Conservation (phyloP, 2,797 vertebrate species). For the Oceanodroma leucorhoa region DNA sequence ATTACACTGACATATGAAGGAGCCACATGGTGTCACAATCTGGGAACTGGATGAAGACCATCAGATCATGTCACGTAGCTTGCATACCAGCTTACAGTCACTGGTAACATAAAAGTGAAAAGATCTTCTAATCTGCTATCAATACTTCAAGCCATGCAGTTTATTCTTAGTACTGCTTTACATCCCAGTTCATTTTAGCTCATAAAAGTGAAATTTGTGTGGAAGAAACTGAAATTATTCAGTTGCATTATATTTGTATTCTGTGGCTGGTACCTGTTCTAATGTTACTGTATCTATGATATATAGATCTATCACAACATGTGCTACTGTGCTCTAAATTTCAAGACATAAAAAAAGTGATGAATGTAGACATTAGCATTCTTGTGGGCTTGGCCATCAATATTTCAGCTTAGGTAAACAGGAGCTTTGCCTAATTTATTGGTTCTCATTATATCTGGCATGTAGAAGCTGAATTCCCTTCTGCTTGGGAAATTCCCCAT, state of each 20-base stretch:
- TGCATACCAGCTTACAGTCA: not conserved
- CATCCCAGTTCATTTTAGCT: not conserved
- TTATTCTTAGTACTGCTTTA: not conserved
- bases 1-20: not conserved
- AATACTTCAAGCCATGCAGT: not conserved
- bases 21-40: not conserved
- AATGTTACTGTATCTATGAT: constrained; percentile 68
- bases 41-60: not conserved
- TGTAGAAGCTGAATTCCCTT: constrained; percentile 66
- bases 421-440: constrained; percentile 80
- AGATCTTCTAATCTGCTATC: not conserved
- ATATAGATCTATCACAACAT: constrained; percentile 73
- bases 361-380: constrained; percentile 77
- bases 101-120: not conserved
- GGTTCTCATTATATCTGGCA: constrained; percentile 76
- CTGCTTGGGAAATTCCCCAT: constrained; percentile 61
- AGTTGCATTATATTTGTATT: constrained; percentile 72
- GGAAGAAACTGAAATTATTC: constrained; percentile 40
- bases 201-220: constrained; percentile 35
- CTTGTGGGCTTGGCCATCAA: constrained; percentile 68
- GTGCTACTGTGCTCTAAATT: constrained; percentile 70
- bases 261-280: constrained; percentile 38
- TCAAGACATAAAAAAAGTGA: constrained; percentile 68
- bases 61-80: not conserved
- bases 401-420: constrained; percentile 79